Evolutionary conservation across 1,140 invertebrate genomes (phyloP).

Genomic region (Drosophila repletoides): DNA sequence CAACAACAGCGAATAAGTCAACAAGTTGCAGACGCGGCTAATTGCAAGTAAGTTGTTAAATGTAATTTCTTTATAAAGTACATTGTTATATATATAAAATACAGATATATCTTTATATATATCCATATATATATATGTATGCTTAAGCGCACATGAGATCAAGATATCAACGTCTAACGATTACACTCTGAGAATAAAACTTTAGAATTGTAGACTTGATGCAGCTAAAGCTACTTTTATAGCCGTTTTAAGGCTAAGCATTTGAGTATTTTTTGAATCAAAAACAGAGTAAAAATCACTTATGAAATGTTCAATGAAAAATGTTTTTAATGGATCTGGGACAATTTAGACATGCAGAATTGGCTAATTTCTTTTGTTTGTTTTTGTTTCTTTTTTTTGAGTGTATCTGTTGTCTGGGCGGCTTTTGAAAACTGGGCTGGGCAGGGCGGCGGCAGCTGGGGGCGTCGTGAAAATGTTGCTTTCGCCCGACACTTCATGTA

Average conservation of each 20-base stretch:
- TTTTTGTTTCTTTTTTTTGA: no score
- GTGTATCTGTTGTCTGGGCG: not conserved
- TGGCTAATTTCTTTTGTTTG: no score
- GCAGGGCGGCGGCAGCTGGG: not conserved
- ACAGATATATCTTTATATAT: not conserved
- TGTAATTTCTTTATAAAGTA: conserved; percentile 42
- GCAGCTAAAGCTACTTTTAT: no score
- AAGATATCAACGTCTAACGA: not conserved
- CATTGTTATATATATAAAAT: conserved; percentile 4
- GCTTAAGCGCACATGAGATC: not conserved
- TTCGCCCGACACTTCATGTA: conserved; percentile 58
- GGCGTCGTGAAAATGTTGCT: conserved; percentile 21
- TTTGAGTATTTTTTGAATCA: no score
- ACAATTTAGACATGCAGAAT: no score
- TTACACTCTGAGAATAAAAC: no score
- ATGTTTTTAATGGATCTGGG: no score
- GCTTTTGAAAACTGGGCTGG: conserved; percentile 1
- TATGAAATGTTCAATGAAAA: no score
- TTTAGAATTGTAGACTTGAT: no score
- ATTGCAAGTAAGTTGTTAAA: conserved; percentile 51
- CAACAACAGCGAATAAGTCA: conserved; percentile 15
- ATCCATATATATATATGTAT: not conserved
- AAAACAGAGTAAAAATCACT: no score
- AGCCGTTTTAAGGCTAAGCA: no score
- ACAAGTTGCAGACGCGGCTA: conserved; percentile 38